Percentiles rank a stretch among this genome's conserved stretches.
phyloP scores from a whole-genome alignment of 2,797 vertebrate species.

The Lateolabrax maculatus region DNA sequence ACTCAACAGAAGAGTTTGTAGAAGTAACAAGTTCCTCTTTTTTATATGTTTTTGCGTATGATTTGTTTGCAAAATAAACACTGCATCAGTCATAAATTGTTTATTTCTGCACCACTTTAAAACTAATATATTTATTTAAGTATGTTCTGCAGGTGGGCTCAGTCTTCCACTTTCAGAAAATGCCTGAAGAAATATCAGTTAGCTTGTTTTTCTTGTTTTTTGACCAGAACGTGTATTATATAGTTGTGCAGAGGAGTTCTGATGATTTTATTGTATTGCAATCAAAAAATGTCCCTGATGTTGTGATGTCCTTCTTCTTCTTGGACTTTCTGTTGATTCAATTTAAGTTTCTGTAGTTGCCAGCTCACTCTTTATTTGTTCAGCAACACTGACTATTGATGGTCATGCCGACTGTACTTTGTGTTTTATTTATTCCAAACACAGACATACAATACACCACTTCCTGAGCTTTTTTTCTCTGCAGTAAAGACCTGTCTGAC shows the following conservation, averaged over 20 bases:
- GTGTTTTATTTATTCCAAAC: conserved; percentile 27
- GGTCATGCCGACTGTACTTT: neutral
- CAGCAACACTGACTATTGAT: neutral
- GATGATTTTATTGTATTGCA: neutral
- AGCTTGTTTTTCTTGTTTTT: neutral
- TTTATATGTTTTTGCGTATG: neutral
- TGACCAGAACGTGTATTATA: too few species aligned
- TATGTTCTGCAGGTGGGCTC: too few species aligned
- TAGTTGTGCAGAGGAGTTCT: neutral
- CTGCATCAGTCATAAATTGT: too few species aligned
- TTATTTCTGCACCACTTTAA: too few species aligned
- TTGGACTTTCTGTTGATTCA: neutral
- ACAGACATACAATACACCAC: conserved; percentile 2
- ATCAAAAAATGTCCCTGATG: neutral
- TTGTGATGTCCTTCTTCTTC: neutral
- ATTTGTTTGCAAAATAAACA: neutral
- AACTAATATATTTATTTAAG: too few species aligned
- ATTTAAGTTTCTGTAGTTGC: neutral
- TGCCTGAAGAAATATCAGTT: neutral
- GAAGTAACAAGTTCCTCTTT: neutral
- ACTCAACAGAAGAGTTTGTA: neutral
- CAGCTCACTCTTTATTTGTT: conserved; percentile 13
- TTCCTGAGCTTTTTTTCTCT: conserved; percentile 4
- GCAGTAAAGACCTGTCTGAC: conserved; percentile 17
- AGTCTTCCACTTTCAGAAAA: too few species aligned